phyloP scores from a whole-genome alignment of 2,888 invertebrate genomes.

The Penaeus monodon region DNA sequence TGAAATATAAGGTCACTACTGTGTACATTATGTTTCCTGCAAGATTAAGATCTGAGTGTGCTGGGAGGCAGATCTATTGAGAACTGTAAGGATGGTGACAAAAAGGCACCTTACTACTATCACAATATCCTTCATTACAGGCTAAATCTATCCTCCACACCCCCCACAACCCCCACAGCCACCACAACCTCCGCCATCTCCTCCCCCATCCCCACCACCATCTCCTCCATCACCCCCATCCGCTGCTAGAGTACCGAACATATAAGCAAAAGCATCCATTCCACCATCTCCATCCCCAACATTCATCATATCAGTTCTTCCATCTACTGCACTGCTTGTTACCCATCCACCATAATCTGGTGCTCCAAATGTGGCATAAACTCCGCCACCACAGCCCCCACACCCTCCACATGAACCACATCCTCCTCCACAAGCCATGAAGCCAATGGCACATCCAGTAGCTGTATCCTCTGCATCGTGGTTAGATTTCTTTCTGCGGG shows the following conservation, averaged over 20 bases:
- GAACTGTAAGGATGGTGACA: constrained; percentile 4
- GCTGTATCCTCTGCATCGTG: neutral
- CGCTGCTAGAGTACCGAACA: constrained; percentile 27
- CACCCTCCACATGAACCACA: constrained; percentile 53
- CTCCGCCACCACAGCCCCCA: constrained; percentile 52
- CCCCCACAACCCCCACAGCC: constrained; percentile 54
- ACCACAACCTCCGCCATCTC: constrained; percentile 50
- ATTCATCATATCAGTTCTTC: constrained; percentile 24
- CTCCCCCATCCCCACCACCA: constrained; percentile 44
- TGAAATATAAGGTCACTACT: too few species aligned
- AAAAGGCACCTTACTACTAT: constrained; percentile 37
- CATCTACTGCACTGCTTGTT: constrained; percentile 3
- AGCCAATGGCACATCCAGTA: constrained; percentile 1
- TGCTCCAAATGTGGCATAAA: constrained; percentile 29
- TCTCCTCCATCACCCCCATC: constrained; percentile 31
- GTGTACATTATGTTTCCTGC: too few species aligned
- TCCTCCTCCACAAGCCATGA: constrained; percentile 23
- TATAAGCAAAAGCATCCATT: constrained; percentile 26
- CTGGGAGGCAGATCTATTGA: constrained; percentile 16
- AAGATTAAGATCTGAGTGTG: too few species aligned
- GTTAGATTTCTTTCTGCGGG: neutral
- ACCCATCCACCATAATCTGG: constrained; percentile 20
- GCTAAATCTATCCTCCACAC: constrained; percentile 33
- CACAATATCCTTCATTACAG: neutral
- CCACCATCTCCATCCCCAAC: constrained; percentile 37